Conservation (phyloP, 2,888 invertebrate genomes). For the Linyphia triangularis region DNA sequence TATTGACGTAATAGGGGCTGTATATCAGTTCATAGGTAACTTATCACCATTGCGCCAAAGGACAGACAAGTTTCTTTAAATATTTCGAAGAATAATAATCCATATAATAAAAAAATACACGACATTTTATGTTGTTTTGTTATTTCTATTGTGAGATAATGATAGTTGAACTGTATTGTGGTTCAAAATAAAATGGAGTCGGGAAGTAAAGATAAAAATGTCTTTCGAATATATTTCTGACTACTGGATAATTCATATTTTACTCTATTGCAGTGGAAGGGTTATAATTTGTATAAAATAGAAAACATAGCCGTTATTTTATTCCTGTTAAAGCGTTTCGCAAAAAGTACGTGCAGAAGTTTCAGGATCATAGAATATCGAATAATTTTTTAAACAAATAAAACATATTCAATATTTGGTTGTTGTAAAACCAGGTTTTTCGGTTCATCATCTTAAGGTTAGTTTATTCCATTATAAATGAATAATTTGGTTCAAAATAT, state of each 20-base stretch:
- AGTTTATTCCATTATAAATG: not conserved
- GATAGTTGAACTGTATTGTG: not conserved
- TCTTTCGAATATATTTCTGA: no score
- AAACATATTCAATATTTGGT: no score
- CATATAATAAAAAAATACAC: slow-evolving; percentile 2
- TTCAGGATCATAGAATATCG: no score
- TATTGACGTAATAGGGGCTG: slow-evolving; percentile 20
- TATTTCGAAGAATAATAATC: not conserved
- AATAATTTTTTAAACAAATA: no score
- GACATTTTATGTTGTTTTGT: not conserved
- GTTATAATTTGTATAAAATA: no score
- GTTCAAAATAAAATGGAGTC: not conserved
- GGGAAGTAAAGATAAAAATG: no score
- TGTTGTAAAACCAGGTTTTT: no score
- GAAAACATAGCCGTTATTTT: no score
- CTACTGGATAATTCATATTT: no score
- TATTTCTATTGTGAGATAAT: slow-evolving; percentile 7
- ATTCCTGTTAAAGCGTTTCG: no score
- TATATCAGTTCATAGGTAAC: not conserved
- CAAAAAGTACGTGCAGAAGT: no score
- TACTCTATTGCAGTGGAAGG: no score
- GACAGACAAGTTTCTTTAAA: not conserved
- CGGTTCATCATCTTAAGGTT: not conserved
- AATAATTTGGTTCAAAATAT: not conserved
- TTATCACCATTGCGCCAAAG: not conserved